phyloP scores from a whole-genome alignment of 2,113 vertebrate species.

The Coryphaenoides rupestris region DNA sequence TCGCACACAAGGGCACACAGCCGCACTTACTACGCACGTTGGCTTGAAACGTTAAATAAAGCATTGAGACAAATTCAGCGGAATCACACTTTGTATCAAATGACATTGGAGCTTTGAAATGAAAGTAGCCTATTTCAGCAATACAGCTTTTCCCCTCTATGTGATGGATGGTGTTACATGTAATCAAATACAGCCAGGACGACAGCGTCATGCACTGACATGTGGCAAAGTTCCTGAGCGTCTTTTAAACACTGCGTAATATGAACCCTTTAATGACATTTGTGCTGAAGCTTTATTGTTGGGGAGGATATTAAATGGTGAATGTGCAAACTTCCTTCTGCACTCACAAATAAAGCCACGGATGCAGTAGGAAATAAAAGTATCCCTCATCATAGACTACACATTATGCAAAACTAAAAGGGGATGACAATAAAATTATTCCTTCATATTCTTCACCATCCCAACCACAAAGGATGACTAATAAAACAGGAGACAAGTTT shows the following conservation, averaged over 20 bases:
- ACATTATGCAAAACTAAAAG: too few relatives aligned
- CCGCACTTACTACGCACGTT: constrained; percentile 8
- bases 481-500: too few relatives aligned
- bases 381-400: too few relatives aligned
- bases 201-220: neutral
- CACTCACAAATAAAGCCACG: too few relatives aligned
- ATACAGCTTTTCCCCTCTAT: constrained; percentile 6
- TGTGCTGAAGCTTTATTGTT: neutral
- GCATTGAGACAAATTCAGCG: constrained; percentile 1
- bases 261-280: neutral
- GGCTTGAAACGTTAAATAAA: constrained; percentile 28
- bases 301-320: too few relatives aligned
- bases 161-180: constrained; percentile 3
- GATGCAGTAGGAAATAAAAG: too few relatives aligned
- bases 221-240: constrained; percentile 26
- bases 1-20: constrained; percentile 18
- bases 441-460: too few relatives aligned
- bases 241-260: neutral
- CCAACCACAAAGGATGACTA: too few relatives aligned
- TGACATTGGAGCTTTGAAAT: constrained; percentile 15
- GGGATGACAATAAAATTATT: too few relatives aligned
- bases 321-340: too few relatives aligned
- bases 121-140: constrained; percentile 8
- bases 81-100: constrained; percentile 5
- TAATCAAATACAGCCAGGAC: constrained; percentile 16